phyloP scores from a whole-genome alignment of 2,888 invertebrate genomes.

The Amphimallon solstitiale region DNA sequence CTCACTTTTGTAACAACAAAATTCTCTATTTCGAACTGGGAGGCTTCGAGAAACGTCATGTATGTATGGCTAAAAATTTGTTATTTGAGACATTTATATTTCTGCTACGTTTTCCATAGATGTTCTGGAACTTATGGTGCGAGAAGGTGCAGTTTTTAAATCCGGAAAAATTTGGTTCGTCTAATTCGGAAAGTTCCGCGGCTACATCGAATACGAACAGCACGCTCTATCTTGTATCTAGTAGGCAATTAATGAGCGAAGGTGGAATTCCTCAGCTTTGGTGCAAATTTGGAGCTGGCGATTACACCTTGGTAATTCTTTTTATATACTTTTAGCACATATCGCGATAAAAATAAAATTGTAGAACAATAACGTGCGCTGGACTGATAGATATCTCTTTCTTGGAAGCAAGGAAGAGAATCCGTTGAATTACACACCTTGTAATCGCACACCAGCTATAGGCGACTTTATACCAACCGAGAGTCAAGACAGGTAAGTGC shows the following conservation, averaged over 20 bases:
- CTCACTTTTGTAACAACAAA: slow-evolving; percentile 64
- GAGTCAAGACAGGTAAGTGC: slow-evolving; percentile 44
- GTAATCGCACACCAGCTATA: slow-evolving; percentile 57
- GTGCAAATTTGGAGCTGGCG: slow-evolving; percentile 59
- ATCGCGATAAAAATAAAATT: too few species aligned
- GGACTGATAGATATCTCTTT: slow-evolving; percentile 69
- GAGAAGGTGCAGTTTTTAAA: slow-evolving; percentile 64
- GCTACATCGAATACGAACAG: slow-evolving; percentile 64
- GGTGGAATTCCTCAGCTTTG: slow-evolving; percentile 57
- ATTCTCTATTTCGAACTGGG: slow-evolving; percentile 75
- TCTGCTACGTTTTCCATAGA: slow-evolving; percentile 54
- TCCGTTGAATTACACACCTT: slow-evolving; percentile 58
- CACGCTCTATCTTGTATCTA: slow-evolving; percentile 63
- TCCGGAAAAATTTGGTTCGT: slow-evolving; percentile 62
- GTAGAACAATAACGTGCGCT: slow-evolving; percentile 51
- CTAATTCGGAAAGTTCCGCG: slow-evolving; percentile 67
- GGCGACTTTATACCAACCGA: slow-evolving; percentile 57
- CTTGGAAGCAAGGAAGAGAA: slow-evolving; percentile 64
- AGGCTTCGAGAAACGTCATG: slow-evolving; percentile 68
- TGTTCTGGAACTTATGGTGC: slow-evolving; percentile 72
- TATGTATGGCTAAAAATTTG: slow-evolving; percentile 52
- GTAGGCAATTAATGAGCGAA: slow-evolving; percentile 53
- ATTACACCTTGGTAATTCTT: slow-evolving; percentile 45
- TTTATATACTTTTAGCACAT: too few species aligned
- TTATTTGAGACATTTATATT: not conserved